Percentiles rank a stretch among this genome's conserved stretches.
These are phyloP conservation scores for Terrapene triunguis DNA, from an alignment of 2,113 vertebrate species.

Conservation along the genomic window DNA sequence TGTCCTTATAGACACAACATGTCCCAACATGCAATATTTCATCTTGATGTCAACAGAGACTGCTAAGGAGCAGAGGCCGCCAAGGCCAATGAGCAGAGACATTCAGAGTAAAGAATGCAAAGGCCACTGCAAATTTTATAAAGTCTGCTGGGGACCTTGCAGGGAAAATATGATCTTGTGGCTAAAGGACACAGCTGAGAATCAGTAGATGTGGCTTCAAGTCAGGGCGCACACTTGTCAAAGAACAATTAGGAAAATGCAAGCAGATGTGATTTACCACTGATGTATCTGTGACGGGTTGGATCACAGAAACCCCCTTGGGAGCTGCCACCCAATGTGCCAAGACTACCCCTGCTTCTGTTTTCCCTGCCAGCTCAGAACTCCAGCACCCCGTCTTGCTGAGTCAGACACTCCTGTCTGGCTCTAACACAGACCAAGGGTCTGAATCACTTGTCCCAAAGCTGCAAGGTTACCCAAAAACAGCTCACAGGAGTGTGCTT, in stretches of 20 bases:
- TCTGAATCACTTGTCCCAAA: no score
- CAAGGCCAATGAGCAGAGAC: slow-evolving; percentile 8
- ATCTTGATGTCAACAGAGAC: background rate
- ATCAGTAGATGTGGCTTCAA: background rate
- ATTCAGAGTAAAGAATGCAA: background rate
- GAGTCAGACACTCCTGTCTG: no score
- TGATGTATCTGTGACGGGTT: no score
- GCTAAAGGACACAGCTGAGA: background rate
- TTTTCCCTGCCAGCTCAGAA: no score
- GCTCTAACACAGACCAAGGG: no score
- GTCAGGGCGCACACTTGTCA: background rate
- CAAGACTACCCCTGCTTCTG: no score
- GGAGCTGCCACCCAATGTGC: no score
- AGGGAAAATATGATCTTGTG: background rate
- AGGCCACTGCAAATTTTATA: background rate
- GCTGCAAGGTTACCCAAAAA: no score
- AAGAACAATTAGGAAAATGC: background rate
- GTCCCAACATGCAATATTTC: background rate
- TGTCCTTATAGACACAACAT: background rate
- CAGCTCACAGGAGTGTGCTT: no score
- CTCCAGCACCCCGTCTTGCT: no score
- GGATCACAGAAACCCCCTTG: no score
- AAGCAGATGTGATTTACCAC: background rate
- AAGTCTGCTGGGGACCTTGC: background rate
- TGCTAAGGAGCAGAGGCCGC: background rate